Base-by-base conservation (phyloP, 2,888 invertebrate species). In the Dryococelus australis region DNA sequence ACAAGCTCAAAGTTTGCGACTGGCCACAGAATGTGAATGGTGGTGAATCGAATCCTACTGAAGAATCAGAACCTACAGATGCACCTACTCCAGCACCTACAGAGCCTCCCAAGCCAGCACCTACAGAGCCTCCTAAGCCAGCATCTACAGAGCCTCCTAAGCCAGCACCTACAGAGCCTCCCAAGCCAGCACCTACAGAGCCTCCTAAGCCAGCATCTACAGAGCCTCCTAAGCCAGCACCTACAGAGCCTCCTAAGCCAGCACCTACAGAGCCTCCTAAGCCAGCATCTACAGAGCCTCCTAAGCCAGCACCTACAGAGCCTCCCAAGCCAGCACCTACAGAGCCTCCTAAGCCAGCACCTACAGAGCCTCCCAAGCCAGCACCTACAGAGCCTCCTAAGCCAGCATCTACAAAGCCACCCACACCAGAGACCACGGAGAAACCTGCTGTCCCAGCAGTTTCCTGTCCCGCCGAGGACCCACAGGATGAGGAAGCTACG, bases 321-420 rank as follows among this genome's bases (percentile, higher is more conserved):
- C 86, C 84, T 81, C 20, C 86, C 3, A 27, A 35, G 0, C 79
- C 6, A 9, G 24, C 0, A 20, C 78, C 86, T 35, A 35, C 78
- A 0, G 24, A 24, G 28, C 28, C 83, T 83, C 28, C 83, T 28
- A 86, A 28, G 16, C 65, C 86, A 78, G 80, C 28, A 2, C 27
- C 78, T 24, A 16, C 86, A 4, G 24, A 83, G 13, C 8, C 86
- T n/a, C 86, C 83, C 0, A 43, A 24, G 13, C 27, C 20, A n/a
- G 28, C 86, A 10, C 35, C 86, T 8, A 81, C 43, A 43, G n/a
- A 80, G 13, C 86, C 86, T 47, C 26, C 86, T 28, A 86, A 83
- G 6, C 43, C 12, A n/a, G 6, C 81, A n/a, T 81, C 86, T 1
- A 86, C 86, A 27, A 35, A 65, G 26, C 65, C 86, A 47, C 86